Evolutionary conservation across 2,888 invertebrate genomes (phyloP).

Genomic region (Ectropis crepuscularia): DNA sequence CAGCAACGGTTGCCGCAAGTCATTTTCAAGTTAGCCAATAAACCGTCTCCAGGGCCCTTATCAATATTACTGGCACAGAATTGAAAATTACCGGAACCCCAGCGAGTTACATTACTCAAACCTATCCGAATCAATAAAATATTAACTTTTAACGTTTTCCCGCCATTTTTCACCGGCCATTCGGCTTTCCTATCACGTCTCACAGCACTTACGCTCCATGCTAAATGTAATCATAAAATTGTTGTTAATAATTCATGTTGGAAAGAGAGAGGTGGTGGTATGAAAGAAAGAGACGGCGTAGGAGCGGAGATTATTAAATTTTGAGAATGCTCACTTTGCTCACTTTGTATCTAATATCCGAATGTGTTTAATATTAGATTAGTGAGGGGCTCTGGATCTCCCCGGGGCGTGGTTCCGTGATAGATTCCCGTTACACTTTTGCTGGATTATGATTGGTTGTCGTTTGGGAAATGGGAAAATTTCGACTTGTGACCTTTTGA

Average conservation of each 20-base stretch:
- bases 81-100: constrained; percentile 79
- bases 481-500: constrained; percentile 52
- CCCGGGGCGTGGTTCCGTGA: constrained; percentile 70
- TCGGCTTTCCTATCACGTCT: constrained; percentile 76
- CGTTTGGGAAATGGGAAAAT: constrained; percentile 68
- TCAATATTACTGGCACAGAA: constrained; percentile 82
- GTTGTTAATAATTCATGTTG: constrained; percentile 81
- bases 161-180: constrained; percentile 77
- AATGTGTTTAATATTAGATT: constrained; percentile 85
- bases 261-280: constrained; percentile 51
- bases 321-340: constrained; percentile 84
- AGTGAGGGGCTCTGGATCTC: constrained; percentile 67
- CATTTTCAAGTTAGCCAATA: constrained; percentile 48
- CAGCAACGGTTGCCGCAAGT: constrained; percentile 36
- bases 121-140: constrained; percentile 82
- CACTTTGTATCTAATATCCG: constrained; percentile 84
- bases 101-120: constrained; percentile 76
- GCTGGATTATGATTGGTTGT: constrained; percentile 77
- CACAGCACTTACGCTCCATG: constrained; percentile 75
- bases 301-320: constrained; percentile 81
- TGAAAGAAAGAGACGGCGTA: constrained; percentile 57
- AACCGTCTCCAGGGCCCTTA: constrained; percentile 56
- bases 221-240: constrained; percentile 84
- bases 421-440: constrained; percentile 69
- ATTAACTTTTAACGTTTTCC: constrained; percentile 79